A percentile compares a stretch with the other conserved stretches of the same genome.
Conservation (phyloP, 2,797 vertebrate genomes). For the Orientallactaga sibirica region DNA sequence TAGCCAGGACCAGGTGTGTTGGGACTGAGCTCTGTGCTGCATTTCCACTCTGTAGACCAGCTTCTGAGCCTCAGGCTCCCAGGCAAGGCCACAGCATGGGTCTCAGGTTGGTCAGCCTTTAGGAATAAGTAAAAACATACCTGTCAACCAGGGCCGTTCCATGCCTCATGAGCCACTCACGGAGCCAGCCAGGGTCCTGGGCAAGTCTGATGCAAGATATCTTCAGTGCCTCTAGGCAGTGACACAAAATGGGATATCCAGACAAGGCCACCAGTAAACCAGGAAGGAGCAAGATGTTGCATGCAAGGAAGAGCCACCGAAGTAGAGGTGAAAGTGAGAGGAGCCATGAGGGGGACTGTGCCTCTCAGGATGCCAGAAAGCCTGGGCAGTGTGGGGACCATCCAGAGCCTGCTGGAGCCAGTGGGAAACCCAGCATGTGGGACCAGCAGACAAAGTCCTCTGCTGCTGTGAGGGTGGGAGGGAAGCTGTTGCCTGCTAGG, state of each 20-base stretch:
- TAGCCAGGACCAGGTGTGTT: background rate
- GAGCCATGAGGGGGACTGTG: rapidly evolving
- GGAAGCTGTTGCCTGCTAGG: background rate
- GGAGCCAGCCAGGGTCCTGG: background rate
- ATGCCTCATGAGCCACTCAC: background rate
- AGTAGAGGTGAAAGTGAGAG: background rate
- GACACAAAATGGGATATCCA: too few species aligned
- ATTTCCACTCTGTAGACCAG: background rate
- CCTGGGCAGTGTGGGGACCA: background rate
- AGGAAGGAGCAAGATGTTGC: background rate
- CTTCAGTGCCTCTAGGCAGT: background rate
- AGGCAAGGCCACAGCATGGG: background rate
- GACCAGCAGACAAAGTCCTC: background rate
- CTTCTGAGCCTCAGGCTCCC: rapidly evolving
- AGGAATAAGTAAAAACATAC: rapidly evolving
- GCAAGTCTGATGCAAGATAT: background rate
- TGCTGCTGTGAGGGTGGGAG: background rate
- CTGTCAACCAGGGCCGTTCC: background rate
- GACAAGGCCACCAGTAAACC: background rate
- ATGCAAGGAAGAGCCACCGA: background rate
- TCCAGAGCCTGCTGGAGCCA: background rate
- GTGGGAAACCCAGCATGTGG: too few species aligned
- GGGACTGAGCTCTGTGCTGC: background rate
- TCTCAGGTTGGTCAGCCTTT: background rate
- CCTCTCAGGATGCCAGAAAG: background rate